Conservation (phyloP, 2,888 invertebrate species). For the Eulithis prunata region DNA sequence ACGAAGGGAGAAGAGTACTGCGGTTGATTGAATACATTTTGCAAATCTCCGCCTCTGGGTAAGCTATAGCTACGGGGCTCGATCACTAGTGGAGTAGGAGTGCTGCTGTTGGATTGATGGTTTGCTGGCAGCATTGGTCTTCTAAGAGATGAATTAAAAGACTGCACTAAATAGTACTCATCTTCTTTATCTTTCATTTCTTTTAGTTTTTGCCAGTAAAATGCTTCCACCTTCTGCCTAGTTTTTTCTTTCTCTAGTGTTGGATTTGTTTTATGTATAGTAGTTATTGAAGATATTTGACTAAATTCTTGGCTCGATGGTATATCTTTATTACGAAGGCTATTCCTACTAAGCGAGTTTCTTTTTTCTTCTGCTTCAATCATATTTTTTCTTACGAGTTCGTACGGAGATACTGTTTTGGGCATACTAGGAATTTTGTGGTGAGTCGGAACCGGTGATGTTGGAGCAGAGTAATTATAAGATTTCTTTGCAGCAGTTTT, state of each 20-base stretch:
- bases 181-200: slow-evolving; percentile 87
- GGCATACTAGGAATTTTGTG: slow-evolving; percentile 76
- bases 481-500: slow-evolving; percentile 53
- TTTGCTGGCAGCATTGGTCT: slow-evolving; percentile 45
- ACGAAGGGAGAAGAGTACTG: slow-evolving; percentile 58
- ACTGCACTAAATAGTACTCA: slow-evolving; percentile 71
- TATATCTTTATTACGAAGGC: slow-evolving; percentile 52
- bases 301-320: slow-evolving; percentile 47
- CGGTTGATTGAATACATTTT: slow-evolving; percentile 53
- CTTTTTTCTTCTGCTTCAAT: slow-evolving; percentile 72
- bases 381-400: slow-evolving; percentile 70
- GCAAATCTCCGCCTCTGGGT: slow-evolving; percentile 60
- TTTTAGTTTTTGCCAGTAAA: slow-evolving; percentile 88
- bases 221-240: slow-evolving; percentile 85
- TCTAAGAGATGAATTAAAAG: slow-evolving; percentile 44
- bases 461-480: slow-evolving; percentile 78
- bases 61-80: slow-evolving; percentile 66
- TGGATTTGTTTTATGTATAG: slow-evolving; percentile 38
- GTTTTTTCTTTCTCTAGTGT: slow-evolving; percentile 79
- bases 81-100: slow-evolving; percentile 54
- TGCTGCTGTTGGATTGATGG: slow-evolving; percentile 55
- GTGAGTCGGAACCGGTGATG: slow-evolving; percentile 68
- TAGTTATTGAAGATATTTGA: slow-evolving; percentile 38
- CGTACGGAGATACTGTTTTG: slow-evolving; percentile 74
- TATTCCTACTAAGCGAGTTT: slow-evolving; percentile 63